These are phyloP conservation scores for Synanceia verrucosa DNA, from an alignment of 2,797 vertebrate species.

Conservation along the genomic window DNA sequence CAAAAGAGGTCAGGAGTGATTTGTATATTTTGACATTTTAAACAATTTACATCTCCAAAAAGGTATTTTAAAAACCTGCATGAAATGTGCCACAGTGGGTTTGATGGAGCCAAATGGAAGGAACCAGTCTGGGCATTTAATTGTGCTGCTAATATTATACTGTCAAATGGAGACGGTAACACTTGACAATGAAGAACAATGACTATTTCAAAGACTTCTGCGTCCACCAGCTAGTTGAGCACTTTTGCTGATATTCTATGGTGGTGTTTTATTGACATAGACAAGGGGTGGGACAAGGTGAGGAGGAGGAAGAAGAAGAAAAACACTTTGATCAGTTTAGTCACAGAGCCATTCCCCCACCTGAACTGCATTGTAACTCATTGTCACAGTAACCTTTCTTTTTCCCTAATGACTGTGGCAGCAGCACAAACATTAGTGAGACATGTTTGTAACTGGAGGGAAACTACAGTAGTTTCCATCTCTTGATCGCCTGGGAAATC, in stretches of 20 bases:
- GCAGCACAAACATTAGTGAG: slow-evolving; percentile 30
- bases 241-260: slow-evolving; percentile 44
- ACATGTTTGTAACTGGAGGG: slow-evolving; percentile 5
- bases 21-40: slow-evolving; percentile 74
- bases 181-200: slow-evolving; percentile 68
- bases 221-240: slow-evolving; percentile 33
- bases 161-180: slow-evolving; percentile 58
- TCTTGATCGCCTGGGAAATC: slow-evolving; percentile 42
- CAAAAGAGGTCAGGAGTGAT: slow-evolving; percentile 60
- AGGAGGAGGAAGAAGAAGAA: slow-evolving; percentile 3
- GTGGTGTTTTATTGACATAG: slow-evolving; percentile 45
- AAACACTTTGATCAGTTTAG: slow-evolving; percentile 7
- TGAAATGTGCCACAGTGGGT: slow-evolving; percentile 44
- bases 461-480: slow-evolving; percentile 30
- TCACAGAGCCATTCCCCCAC: neutral
- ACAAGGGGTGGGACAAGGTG: slow-evolving; percentile 24
- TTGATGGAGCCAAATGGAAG: slow-evolving; percentile 44
- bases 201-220: slow-evolving; percentile 58
- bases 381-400: slow-evolving; percentile 25
- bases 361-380: slow-evolving; percentile 7
- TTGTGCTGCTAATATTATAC: slow-evolving; percentile 59
- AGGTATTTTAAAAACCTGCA: slow-evolving; percentile 37
- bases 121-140: slow-evolving; percentile 37
- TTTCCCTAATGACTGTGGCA: slow-evolving; percentile 27
- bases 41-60: slow-evolving; percentile 54